Percentiles rank a stretch among this genome's conserved stretches.
phyloP scores from a whole-genome alignment of 1,140 invertebrate genomes.

The Antheraea pernyi region DNA sequence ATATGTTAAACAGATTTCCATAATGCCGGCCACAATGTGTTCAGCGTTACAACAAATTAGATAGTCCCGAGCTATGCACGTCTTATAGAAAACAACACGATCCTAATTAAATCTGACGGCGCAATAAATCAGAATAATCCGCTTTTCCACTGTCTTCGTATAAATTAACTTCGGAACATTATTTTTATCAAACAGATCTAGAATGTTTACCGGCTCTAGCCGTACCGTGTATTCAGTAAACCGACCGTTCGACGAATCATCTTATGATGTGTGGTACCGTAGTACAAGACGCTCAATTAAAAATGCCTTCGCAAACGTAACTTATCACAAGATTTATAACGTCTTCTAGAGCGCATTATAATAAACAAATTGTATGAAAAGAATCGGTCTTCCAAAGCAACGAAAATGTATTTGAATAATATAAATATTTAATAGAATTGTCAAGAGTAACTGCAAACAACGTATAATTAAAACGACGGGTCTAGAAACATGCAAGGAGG shows the following conservation, averaged over 20 bases:
- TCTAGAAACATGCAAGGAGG: no score
- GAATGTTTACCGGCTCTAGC: neutral
- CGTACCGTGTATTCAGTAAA: neutral
- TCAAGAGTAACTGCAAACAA: no score
- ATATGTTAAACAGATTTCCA: no score
- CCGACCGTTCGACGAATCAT: neutral
- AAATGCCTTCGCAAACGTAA: no score
- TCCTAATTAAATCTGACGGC: neutral
- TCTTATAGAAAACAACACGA: neutral
- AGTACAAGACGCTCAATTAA: neutral
- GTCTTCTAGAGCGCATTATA: no score
- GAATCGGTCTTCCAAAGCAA: no score
- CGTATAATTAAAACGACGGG: no score
- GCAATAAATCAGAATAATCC: neutral
- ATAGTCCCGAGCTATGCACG: neutral
- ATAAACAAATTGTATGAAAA: no score
- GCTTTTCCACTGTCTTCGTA: neutral
- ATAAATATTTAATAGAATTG: no score
- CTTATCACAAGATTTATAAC: no score
- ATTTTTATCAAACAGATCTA: slow-evolving; percentile 1
- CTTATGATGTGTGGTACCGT: neutral
- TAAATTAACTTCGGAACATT: neutral
- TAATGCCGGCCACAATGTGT: no score
- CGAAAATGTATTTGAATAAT: no score
- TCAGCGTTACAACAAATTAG: neutral